Evolutionary conservation across 2,888 invertebrate genomes (phyloP), one percentile per base, ranked within the genome.

Genomic region (Vesta saturnalis): DNA sequence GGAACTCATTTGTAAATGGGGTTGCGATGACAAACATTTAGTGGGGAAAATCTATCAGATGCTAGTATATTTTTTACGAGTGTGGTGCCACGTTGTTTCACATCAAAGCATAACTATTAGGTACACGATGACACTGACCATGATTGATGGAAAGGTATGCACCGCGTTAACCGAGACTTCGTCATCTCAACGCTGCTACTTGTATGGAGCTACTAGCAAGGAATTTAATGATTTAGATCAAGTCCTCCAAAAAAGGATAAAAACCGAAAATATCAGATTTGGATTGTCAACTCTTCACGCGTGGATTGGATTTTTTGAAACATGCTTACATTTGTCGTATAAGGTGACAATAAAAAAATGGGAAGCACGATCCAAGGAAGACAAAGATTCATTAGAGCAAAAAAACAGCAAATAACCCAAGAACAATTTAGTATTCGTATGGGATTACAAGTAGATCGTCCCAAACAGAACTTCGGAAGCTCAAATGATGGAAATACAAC

Each of bases 231-330:
- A 57, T 3, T 57, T 67, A 14, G 57, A 62, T 21, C 5, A 52
- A 6, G 56, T 61, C 3, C 5, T 61, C 14, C 12, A 23, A 16
- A 56, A 23, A 5, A n/a, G 19, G 47, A 19, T n/a, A 1, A 18
- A n/a, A 1, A 35, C 15, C 10, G 30, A 57, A 6, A 16, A 47
- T 39, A 21, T 63, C 4, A 19, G 46, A 18, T 62, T 64, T 49
- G 49, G 64, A 16, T 16, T 67, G 18, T 63, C 67, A n/a, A 15
- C 58, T 14, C 14, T 63, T n/a, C 58, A 63, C 49, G 49, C 62
- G 10, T 68, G 64, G 68, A 64, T 68, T 46, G 16, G 56, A 22
- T 68, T 68, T 54, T 64, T 68, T 39, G 60, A 64, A 56, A 64
- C 64, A 14, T 64, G 35, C 14, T 15, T 64, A 10, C 59, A 68